phyloP scores from a whole-genome alignment of 2,113 vertebrate species.

The Crotalus tigris region DNA sequence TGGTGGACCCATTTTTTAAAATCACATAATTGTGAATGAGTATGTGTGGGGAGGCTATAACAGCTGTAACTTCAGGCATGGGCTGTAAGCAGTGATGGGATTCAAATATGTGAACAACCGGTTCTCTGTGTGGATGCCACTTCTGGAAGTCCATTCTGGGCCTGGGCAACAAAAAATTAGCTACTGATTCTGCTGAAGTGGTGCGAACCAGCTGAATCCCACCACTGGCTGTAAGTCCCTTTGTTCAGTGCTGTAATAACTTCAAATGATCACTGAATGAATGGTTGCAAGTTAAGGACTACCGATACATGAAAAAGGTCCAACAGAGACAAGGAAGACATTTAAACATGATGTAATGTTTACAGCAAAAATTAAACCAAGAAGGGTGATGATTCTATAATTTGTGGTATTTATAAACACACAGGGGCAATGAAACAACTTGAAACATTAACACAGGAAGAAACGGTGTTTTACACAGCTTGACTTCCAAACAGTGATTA shows the following conservation, averaged over 20 bases:
- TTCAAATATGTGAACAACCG: too few species aligned
- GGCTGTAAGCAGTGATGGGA: not conserved
- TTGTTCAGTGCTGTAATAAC: not conserved
- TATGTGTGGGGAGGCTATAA: not conserved
- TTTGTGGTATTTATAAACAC: constrained; percentile 47
- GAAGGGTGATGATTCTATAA: constrained; percentile 60
- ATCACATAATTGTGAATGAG: not conserved
- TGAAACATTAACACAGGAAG: constrained; percentile 57
- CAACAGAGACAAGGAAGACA: constrained; percentile 58
- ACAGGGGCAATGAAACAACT: constrained; percentile 54
- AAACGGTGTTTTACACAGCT: constrained; percentile 66
- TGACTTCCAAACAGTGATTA: constrained; percentile 62
- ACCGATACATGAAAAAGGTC: constrained; percentile 53
- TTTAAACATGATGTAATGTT: constrained; percentile 60
- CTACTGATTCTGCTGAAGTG: too few species aligned
- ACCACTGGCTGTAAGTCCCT: not conserved
- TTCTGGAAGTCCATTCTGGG: too few species aligned
- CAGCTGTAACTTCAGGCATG: not conserved
- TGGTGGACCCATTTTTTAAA: not conserved
- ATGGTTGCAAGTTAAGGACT: not conserved
- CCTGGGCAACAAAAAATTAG: too few species aligned
- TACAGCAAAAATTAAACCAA: constrained; percentile 51
- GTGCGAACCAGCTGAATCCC: too few species aligned
- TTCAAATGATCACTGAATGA: not conserved
- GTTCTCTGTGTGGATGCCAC: too few species aligned